These are phyloP conservation scores for Paracyclopina nana DNA, from an alignment of 1,140 invertebrate genomes.

Conservation along the genomic window DNA sequence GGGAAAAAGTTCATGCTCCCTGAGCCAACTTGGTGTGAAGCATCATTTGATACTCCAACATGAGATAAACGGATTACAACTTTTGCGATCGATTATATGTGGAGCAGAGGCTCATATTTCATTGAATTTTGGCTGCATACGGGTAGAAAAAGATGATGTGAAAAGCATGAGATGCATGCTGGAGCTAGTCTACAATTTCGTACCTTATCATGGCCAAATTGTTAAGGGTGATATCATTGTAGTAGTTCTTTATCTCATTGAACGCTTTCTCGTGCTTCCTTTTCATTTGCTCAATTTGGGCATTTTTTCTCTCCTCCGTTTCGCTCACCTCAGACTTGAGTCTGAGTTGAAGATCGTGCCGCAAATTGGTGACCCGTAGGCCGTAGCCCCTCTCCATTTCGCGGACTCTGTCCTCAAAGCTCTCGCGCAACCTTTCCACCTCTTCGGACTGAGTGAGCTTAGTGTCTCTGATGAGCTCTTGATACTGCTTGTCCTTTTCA, in stretches of 20 bases:
- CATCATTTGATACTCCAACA: too few relatives aligned
- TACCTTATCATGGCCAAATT: conserved; percentile 70
- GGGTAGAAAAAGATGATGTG: too few relatives aligned
- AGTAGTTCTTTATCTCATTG: conserved; percentile 73
- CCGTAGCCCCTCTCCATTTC: conserved; percentile 63
- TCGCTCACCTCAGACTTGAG: conserved; percentile 40
- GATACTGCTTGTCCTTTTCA: conserved; percentile 44
- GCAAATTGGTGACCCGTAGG: conserved; percentile 46
- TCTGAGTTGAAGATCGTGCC: conserved; percentile 49
- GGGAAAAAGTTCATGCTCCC: too few relatives aligned
- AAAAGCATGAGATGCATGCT: too few relatives aligned
- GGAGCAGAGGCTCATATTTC: too few relatives aligned
- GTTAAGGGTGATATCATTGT: conserved; percentile 77
- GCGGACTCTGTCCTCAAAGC: conserved; percentile 49
- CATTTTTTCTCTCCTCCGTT: conserved; percentile 71
- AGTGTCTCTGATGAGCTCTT: conserved; percentile 40
- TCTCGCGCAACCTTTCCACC: conserved; percentile 39
- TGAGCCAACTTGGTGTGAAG: too few relatives aligned
- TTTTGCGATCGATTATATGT: too few relatives aligned
- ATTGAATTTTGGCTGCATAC: too few relatives aligned
- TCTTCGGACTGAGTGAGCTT: conserved; percentile 35
- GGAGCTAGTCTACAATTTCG: too few relatives aligned
- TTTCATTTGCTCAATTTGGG: conserved; percentile 55
- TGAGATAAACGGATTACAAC: too few relatives aligned
- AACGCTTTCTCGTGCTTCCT: conserved; percentile 64